Base-by-base conservation (phyloP, 2,797 vertebrate species). In the Macropodus opercularis region DNA sequence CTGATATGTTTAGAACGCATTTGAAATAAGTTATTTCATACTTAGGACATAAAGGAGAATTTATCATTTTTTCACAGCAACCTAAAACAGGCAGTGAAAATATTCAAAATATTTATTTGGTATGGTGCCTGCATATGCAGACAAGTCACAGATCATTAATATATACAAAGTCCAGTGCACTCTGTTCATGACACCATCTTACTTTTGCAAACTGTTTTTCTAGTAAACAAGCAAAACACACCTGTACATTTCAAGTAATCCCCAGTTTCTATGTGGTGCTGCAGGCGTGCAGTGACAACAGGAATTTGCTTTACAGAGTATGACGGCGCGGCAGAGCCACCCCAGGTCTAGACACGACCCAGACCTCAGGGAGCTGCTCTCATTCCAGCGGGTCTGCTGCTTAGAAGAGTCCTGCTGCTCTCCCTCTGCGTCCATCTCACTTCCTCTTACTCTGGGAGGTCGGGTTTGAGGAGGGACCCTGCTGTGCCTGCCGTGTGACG, bases 401-500 rank as follows among this genome's bases (percentile, higher is more conserved):
- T 64, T 75, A 86, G 62, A 86, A 91, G 64, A 84, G 64, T 46
- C 63, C 85, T 21, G 50, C 70, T 75, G 69, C 78, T 72, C 13
- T 91, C 42, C 79, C 73, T 5, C 38, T 76, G 26, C 69, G 71
- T 12, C 56, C 82, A 3, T 87, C 85, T n/a, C 44, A 41, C 46
- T 26, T 81, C 27, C 61, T 84, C 75, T 75, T 92, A 60, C 18
- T 88, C 40, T 66, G 84, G 19, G 54, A 18, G 27, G 78, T 69
- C 10, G 71, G 38, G 39, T 41, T 53, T 24, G 47, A 60, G 26
- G 75, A 27, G 10, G 56, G 64, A 39, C 72, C 87, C 27, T 56
- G 83, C 24, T 24, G 48, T 0, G 63, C 32, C 44, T 93, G 90
- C 51, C 86, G 88, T 10, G 38, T 24, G 53, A 93, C 55, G 49